These are phyloP conservation scores for Psammodynastes pulverulentus DNA, from an alignment of 2,113 vertebrate genomes.

Conservation along the genomic window DNA sequence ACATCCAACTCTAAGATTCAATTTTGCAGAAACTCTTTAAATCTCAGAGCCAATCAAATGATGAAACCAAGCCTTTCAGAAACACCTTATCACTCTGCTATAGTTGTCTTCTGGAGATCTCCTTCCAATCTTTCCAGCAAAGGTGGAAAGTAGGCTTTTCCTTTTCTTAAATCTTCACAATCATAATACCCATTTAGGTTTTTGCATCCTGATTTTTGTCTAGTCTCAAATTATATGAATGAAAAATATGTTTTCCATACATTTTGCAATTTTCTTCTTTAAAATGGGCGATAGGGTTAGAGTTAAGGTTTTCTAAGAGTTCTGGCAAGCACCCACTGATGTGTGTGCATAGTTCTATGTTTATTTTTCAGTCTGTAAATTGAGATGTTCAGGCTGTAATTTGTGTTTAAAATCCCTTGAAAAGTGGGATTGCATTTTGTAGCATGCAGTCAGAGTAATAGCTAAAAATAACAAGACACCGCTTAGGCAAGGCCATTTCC, in stretches of 20 bases:
- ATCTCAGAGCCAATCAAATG: conserved; percentile 27
- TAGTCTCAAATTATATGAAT: neutral
- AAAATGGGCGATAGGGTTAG: neutral
- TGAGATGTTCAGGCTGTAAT: conserved; percentile 30
- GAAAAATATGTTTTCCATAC: too few species aligned
- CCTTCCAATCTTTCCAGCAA: neutral
- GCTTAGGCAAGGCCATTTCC: conserved; percentile 56
- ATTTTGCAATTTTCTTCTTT: neutral
- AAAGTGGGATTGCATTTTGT: conserved; percentile 20
- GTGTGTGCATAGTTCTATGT: neutral
- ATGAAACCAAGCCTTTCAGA: conserved; percentile 37
- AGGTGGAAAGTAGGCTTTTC: neutral
- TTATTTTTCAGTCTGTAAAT: neutral
- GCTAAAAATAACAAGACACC: conserved; percentile 44
- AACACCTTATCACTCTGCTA: neutral
- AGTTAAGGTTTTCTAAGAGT: neutral
- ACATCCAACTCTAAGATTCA: neutral
- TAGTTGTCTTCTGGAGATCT: neutral
- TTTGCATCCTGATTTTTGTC: neutral
- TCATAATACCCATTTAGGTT: neutral
- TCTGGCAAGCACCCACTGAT: neutral
- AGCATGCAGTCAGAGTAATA: conserved; percentile 22
- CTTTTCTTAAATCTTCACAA: neutral
- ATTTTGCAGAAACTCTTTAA: conserved; percentile 51
- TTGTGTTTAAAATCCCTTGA: conserved; percentile 51